Base-by-base conservation (phyloP, 1,140 invertebrate genomes). In the Rhyacophila brunnea region DNA sequence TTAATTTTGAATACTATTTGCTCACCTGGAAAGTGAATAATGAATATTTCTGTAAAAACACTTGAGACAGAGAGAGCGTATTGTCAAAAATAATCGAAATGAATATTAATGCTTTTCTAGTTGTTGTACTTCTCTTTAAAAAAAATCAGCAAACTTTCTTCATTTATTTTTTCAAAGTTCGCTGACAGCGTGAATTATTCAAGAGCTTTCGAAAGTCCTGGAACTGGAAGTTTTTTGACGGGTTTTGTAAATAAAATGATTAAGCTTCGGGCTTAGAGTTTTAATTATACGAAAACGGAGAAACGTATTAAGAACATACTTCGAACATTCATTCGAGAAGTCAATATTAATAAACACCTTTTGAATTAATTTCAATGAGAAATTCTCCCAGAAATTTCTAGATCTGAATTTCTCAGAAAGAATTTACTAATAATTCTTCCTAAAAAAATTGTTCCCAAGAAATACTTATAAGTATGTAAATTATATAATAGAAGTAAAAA, bases 171-270 rank as follows among this genome's bases (percentile, higher is more conserved):
- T 42, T 48, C 18, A 54, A 60, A 44, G 23, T 43, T 44, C 2
- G 18, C 54, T 13, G n/a, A 43, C 54, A 18, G 46, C 47, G 20
- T 44, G 52, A 45, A 54, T 54, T 54, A 54, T 54, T 54, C 52
- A 54, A 45, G 15, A 46, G 38, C 28, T 36, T 18, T 9, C n/a
- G 23, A 17, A 45, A 45, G 18, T 45, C 13, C 43, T 17, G 15
- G 43, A 13, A 5, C 43, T n/a, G n/a, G 18, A 45, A 45, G 43
- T 45, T 45, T 19, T 45, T 45, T 45, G 43, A 45, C 43, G 43
- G 18, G 18, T 45, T 45, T 45, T 45, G 14, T 45, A 45, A 45
- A 45, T 45, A 45, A 45, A 17, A 17, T 17, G 43, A 45, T 45
- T 19, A 45, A 45, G 18, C 10, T 40, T 40, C 15, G 18, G 13